These are phyloP conservation scores for Zaprionus nigranus DNA, from an alignment of 1,140 invertebrate genomes.

Conservation along the genomic window DNA sequence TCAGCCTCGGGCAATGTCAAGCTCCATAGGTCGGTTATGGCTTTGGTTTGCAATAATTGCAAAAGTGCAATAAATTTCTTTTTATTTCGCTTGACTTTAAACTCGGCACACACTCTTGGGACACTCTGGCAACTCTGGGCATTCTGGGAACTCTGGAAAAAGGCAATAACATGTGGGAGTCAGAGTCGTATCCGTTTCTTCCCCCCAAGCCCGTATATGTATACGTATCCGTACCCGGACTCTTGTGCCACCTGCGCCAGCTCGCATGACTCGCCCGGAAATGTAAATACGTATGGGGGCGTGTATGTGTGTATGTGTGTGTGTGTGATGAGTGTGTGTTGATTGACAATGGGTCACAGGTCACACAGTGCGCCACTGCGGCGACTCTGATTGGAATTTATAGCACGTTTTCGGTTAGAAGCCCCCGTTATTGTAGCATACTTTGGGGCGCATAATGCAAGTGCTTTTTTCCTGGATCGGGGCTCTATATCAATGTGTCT, in stretches of 20 bases:
- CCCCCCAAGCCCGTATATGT: not conserved
- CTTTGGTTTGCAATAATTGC: slow-evolving; percentile 79
- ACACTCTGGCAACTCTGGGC: not conserved
- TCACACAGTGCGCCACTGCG: slow-evolving; percentile 20
- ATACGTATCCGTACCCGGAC: not conserved
- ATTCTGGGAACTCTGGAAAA: slow-evolving; percentile 16
- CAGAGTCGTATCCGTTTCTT: slow-evolving; percentile 2
- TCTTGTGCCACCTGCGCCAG: slow-evolving; percentile 27
- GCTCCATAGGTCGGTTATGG: slow-evolving; percentile 61
- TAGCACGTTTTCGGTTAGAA: slow-evolving; percentile 62
- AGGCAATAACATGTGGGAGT: slow-evolving; percentile 30
- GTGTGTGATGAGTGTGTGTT: slow-evolving; percentile 43
- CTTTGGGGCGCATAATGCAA: slow-evolving; percentile 37
- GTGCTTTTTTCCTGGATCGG: slow-evolving; percentile 3
- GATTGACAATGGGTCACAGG: slow-evolving; percentile 48
- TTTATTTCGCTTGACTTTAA: slow-evolving; percentile 56
- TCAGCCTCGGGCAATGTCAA: slow-evolving; percentile 49
- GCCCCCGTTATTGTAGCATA: slow-evolving; percentile 29
- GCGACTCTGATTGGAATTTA: slow-evolving; percentile 70
- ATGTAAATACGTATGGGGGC: slow-evolving; percentile 42
- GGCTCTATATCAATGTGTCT: slow-evolving; percentile 62
- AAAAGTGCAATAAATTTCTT: slow-evolving; percentile 73
- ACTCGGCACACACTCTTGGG: slow-evolving; percentile 20
- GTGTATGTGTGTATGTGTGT: slow-evolving; percentile 22
- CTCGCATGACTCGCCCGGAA: slow-evolving; percentile 46